Conservation (phyloP, 2,113 vertebrate species). For the Vicugna pacos region DNA sequence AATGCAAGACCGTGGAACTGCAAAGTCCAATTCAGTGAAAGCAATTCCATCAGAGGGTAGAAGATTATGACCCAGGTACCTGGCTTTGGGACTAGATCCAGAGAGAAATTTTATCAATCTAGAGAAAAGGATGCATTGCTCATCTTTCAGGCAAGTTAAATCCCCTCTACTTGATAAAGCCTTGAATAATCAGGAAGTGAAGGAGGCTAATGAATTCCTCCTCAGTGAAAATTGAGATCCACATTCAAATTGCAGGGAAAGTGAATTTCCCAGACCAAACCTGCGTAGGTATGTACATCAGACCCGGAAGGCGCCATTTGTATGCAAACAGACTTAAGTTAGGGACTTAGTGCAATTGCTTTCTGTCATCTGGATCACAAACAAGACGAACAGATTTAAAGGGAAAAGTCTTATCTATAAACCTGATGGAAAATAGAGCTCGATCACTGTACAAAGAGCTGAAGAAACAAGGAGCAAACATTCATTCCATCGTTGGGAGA, state of each 20-base stretch:
- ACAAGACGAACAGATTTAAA: slow-evolving; percentile 79
- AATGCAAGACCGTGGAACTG: slow-evolving; percentile 34
- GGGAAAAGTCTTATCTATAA: slow-evolving; percentile 77
- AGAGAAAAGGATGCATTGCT: slow-evolving; percentile 69
- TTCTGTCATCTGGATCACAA: slow-evolving; percentile 77
- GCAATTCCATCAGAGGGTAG: slow-evolving; percentile 37
- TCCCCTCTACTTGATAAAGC: slow-evolving; percentile 77
- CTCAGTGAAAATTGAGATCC: slow-evolving; percentile 76
- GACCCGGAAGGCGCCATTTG: slow-evolving; percentile 68
- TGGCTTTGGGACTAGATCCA: slow-evolving; percentile 43
- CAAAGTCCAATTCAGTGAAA: slow-evolving; percentile 33
- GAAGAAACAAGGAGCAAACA: slow-evolving; percentile 13
- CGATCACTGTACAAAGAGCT: slow-evolving; percentile 28
- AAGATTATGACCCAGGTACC: background rate
- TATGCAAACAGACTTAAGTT: slow-evolving; percentile 76
- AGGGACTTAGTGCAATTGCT: slow-evolving; percentile 77
- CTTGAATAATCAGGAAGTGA: slow-evolving; percentile 78
- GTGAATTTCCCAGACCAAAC: slow-evolving; percentile 69
- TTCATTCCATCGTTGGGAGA: background rate
- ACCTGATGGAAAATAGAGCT: slow-evolving; percentile 62
- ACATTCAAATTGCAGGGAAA: slow-evolving; percentile 60
- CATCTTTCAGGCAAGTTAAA: slow-evolving; percentile 68
- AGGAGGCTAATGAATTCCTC: slow-evolving; percentile 75
- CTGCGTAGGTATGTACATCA: slow-evolving; percentile 71
- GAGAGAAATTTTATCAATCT: slow-evolving; percentile 65